These are phyloP conservation scores for Pyxicephalus adspersus DNA, from an alignment of 2,113 vertebrate species.

Conservation along the genomic window DNA sequence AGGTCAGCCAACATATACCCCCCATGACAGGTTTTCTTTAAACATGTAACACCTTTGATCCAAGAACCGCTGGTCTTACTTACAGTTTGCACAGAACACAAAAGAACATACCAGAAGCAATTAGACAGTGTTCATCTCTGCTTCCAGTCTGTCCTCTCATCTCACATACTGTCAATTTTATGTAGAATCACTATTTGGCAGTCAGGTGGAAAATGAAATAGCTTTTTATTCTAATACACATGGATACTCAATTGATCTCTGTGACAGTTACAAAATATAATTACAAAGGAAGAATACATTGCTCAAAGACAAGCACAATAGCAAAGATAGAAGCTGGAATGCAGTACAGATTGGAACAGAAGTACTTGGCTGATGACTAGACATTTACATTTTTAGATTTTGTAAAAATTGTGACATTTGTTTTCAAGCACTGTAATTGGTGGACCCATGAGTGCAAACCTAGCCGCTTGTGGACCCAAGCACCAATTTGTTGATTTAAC, in stretches of 20 bases:
- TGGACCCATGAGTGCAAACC: too few species aligned
- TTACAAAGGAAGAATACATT: conserved; percentile 44
- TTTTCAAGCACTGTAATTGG: too few species aligned
- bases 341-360: not conserved
- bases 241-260: conserved; percentile 50
- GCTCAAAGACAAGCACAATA: not conserved
- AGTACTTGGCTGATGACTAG: too few species aligned
- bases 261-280: conserved; percentile 43
- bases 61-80: not conserved
- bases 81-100: conserved; percentile 8
- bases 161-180: conserved; percentile 52
- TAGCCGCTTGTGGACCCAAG: too few species aligned
- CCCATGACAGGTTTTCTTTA: too few species aligned
- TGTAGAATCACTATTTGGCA: conserved; percentile 52
- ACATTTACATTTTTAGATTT: too few species aligned
- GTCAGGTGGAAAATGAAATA: conserved; percentile 54
- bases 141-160: conserved; percentile 15
- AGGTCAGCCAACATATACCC: too few species aligned
- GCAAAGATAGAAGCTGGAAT: conserved; percentile 10
- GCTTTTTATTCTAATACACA: conserved; percentile 50
- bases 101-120: conserved; percentile 28
- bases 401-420: too few species aligned
- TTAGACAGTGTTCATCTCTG: conserved; percentile 35
- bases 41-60: not conserved
- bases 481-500: too few species aligned